These are phyloP conservation scores for Polydrusus cervinus DNA, from an alignment of 2,888 invertebrate species.

Conservation along the genomic window DNA sequence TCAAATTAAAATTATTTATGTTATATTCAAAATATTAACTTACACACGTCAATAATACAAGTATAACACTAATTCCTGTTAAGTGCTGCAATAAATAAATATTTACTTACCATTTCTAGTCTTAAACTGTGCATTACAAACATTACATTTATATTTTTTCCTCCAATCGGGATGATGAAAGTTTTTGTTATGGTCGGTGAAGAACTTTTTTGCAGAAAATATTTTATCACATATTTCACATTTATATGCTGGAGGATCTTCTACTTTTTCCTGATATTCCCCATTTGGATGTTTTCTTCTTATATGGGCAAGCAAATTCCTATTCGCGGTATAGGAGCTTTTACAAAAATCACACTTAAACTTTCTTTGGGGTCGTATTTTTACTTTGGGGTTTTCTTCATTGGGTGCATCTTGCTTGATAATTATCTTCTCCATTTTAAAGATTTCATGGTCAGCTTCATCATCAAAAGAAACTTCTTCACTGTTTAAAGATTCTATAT, in stretches of 20 bases:
- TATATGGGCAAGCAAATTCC: background rate
- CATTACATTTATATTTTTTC: constrained; percentile 10
- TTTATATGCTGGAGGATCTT: background rate
- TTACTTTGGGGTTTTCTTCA: background rate
- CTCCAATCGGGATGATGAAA: constrained; percentile 12
- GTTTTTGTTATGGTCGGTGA: background rate
- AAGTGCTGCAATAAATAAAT: too few species aligned
- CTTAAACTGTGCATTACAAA: background rate
- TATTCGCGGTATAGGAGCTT: background rate
- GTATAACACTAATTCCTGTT: too few species aligned
- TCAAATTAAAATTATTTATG: too few species aligned
- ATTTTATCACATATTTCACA: constrained; percentile 17
- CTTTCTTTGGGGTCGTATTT: background rate
- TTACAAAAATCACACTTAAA: background rate
- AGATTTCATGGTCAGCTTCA: background rate
- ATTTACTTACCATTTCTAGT: constrained; percentile 2
- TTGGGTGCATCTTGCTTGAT: background rate
- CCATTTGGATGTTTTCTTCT: background rate
- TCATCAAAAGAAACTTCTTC: background rate
- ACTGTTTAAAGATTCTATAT: background rate
- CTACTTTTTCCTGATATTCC: background rate
- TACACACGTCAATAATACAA: too few species aligned
- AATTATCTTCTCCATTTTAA: background rate
- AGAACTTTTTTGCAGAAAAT: background rate
- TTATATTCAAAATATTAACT: too few species aligned